These are phyloP conservation scores for Margaritifera margaritifera DNA, from an alignment of 2,888 invertebrate species.

Conservation along the genomic window DNA sequence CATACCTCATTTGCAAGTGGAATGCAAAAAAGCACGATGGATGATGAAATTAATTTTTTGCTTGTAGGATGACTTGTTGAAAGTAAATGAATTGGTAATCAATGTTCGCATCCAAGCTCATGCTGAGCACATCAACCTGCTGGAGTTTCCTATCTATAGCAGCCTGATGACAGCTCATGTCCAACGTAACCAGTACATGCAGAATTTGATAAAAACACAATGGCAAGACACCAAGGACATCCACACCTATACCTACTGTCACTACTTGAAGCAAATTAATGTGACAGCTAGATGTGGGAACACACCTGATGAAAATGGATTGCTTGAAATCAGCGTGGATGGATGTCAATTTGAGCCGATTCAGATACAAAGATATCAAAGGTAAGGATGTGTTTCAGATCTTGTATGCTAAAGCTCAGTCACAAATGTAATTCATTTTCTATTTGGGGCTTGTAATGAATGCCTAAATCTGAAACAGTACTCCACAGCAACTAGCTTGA, in stretches of 20 bases:
- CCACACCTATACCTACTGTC: conserved; percentile 48
- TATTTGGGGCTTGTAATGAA: too few species aligned
- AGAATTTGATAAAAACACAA: conserved; percentile 48
- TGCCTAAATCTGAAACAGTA: too few species aligned
- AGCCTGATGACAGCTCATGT: conserved; percentile 63
- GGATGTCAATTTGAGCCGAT: conserved; percentile 60
- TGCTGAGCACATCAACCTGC: conserved; percentile 65
- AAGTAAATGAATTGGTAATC: conserved; percentile 63
- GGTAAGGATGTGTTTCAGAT: conserved; percentile 30
- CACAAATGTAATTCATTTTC: too few species aligned
- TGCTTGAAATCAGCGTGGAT: conserved; percentile 32
- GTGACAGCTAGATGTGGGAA: conserved; percentile 34
- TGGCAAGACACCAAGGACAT: conserved; percentile 36
- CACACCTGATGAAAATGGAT: conserved; percentile 9
- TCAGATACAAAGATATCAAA: conserved; percentile 48
- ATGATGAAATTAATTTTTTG: neutral
- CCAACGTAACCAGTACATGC: conserved; percentile 56
- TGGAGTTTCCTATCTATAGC: conserved; percentile 69
- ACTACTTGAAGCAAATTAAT: conserved; percentile 38
- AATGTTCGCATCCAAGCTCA: conserved; percentile 64
- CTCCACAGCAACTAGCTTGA: too few species aligned
- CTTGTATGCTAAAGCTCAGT: too few species aligned
- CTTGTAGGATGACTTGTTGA: conserved; percentile 63
- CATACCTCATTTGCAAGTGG: too few species aligned
- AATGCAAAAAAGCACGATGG: neutral